Evolutionary conservation across 2,113 vertebrate species (phyloP).

Genomic region (Podarcis cretensis): DNA sequence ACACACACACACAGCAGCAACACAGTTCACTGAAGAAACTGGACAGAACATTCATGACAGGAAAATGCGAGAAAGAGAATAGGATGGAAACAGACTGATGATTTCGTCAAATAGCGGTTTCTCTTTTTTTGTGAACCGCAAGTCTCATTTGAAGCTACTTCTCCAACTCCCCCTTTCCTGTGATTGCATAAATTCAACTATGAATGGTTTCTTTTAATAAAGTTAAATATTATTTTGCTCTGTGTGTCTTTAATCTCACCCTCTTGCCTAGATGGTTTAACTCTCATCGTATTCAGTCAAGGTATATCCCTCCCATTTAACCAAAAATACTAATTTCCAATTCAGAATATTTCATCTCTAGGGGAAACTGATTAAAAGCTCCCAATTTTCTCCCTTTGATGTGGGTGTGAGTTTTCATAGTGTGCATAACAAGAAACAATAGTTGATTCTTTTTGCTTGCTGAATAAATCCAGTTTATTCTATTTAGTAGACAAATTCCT

Average conservation of each 20-base stretch:
- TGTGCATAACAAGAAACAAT: constrained; percentile 13
- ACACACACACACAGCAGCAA: no score
- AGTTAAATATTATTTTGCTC: constrained; percentile 22
- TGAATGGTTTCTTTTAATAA: not conserved
- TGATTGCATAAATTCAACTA: not conserved
- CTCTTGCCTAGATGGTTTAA: constrained; percentile 12
- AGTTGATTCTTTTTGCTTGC: constrained; percentile 30
- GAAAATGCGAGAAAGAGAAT: not conserved
- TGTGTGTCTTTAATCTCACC: constrained; percentile 12
- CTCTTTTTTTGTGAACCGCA: constrained; percentile 2
- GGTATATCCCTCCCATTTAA: not conserved
- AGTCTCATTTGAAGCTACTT: constrained; percentile 17
- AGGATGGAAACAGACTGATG: no score
- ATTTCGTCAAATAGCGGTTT: not conserved
- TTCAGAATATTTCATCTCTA: not conserved
- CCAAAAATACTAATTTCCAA: constrained; percentile 20
- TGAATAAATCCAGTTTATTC: constrained; percentile 23
- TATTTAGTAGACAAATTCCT: constrained; percentile 44
- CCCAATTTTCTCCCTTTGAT: not conserved
- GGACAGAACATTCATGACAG: not conserved
- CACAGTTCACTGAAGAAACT: no score
- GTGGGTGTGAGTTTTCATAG: constrained; percentile 22
- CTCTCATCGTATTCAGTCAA: constrained; percentile 1
- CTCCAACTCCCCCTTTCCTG: not conserved
- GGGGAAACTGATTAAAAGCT: constrained; percentile 16